Evolutionary conservation across 2,888 invertebrate species (phyloP).

Genomic region (Cartodere bifasciata): DNA sequence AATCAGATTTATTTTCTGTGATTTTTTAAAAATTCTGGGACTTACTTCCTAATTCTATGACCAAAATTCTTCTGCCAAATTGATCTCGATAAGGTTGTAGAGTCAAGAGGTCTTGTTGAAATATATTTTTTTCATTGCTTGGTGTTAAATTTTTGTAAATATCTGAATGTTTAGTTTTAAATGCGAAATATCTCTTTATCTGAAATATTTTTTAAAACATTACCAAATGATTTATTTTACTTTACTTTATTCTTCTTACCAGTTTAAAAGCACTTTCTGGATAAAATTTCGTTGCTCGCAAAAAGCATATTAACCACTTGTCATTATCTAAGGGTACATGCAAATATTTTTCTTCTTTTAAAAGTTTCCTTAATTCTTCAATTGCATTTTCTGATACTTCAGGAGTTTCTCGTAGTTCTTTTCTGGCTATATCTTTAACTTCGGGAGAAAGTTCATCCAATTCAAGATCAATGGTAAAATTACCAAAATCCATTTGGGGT

Average conservation of each 20-base stretch:
- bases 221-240: too few species aligned
- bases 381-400: conserved; percentile 46
- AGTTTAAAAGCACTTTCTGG: conserved; percentile 70
- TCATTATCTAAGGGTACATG: conserved; percentile 60
- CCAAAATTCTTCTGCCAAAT: conserved; percentile 58
- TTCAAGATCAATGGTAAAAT: conserved; percentile 54
- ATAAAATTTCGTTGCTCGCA: conserved; percentile 81
- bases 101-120: conserved; percentile 63
- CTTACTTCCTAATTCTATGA: conserved; percentile 73
- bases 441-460: conserved; percentile 50
- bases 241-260: too few species aligned
- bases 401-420: conserved; percentile 54
- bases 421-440: conserved; percentile 51
- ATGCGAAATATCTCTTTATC: conserved; percentile 69
- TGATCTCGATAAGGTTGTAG: conserved; percentile 72
- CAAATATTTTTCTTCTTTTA: conserved; percentile 59
- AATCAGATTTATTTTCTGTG: too few species aligned
- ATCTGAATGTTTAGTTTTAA: conserved; percentile 63
- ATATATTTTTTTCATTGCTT: conserved; percentile 62
- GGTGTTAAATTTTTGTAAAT: conserved; percentile 60
- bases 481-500: conserved; percentile 54
- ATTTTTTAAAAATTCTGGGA: too few species aligned
- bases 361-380: conserved; percentile 42
- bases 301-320: conserved; percentile 65
- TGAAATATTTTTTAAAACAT: too few species aligned